Base-by-base conservation (phyloP, 2,888 invertebrate genomes). In the Lycia hirtaria region DNA sequence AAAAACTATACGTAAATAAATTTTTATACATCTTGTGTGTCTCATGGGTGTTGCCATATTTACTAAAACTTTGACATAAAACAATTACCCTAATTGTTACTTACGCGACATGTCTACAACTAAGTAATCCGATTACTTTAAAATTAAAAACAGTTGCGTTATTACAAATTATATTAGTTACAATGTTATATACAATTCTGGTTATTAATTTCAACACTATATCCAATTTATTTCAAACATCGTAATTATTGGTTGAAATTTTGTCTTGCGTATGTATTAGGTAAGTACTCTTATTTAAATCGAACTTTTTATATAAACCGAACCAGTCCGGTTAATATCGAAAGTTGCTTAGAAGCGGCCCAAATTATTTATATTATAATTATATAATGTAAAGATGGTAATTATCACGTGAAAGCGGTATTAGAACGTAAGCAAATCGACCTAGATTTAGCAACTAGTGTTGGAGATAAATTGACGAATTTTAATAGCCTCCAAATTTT, bases 371-470 rank as follows among this genome's bases (percentile, higher is more conserved):
- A 65, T 64, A 54, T 54, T 63, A 56, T 54, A 64, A 64, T 68
- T 65, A 68, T 64, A 53, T 65, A 65, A 67, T 64, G 59, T 50
- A 60, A 57, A 65, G 62, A 64, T 60, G 43, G 49, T 62, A 65
- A 62, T 62, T 64, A 60, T 55, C 52, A 50, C 57, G 62, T 67
- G 69, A 69, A 69, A 69, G 69, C 50, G 35, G 47, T 32, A 58
- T 65, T 68, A 62, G 64, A 65, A 62, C 60, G 64, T 61, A 54
- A 41, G 56, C 55, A 53, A 62, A 49, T 22, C 30, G 58, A 53
- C 56, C 57, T 12, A 48, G 51, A 56, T 63, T 56, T 40, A 32
- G 55, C 38, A 56, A 52, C n/a, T 47, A 33, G 37, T 37, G 30
- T 38, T 17, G 6, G 12, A 15, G 19, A 30, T 45, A 45, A 45